Evolutionary conservation across 2,888 invertebrate species (phyloP).

Genomic region (Julus scandinavius): DNA sequence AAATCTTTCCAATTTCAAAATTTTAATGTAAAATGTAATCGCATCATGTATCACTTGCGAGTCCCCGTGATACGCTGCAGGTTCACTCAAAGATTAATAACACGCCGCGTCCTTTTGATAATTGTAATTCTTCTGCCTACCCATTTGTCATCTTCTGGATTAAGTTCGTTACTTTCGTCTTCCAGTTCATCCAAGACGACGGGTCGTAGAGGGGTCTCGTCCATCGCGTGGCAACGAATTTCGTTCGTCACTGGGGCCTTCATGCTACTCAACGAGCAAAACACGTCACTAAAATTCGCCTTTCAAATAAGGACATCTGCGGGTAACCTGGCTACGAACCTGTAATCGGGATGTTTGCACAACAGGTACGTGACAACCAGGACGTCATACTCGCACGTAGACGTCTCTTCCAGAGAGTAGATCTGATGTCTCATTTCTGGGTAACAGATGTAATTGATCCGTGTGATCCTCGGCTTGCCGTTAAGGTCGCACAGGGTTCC

Average conservation of each 20-base stretch:
- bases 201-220: conserved; percentile 75
- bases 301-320: not conserved
- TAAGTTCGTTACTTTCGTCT: conserved; percentile 70
- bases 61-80: too few relatives aligned
- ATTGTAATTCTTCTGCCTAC: too few relatives aligned
- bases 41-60: too few relatives aligned
- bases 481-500: conserved; percentile 94
- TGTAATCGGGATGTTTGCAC: conserved; percentile 90
- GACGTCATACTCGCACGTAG: conserved; percentile 94
- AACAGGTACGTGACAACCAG: conserved; percentile 87
- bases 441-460: conserved; percentile 89
- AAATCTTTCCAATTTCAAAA: too few relatives aligned
- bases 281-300: conserved; percentile 52
- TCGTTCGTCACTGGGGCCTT: conserved; percentile 62
- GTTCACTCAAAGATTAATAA: too few relatives aligned
- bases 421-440: conserved; percentile 90
- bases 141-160: conserved; percentile 30
- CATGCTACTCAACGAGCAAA: conserved; percentile 60
- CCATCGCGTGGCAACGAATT: conserved; percentile 65
- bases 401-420: conserved; percentile 90
- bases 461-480: conserved; percentile 82
- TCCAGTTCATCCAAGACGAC: conserved; percentile 77
- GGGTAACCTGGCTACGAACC: conserved; percentile 64
- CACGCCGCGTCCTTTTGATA: too few relatives aligned
- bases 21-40: too few relatives aligned